Conservation (phyloP, 2,113 vertebrate species). For the Ictalurus furcatus region DNA sequence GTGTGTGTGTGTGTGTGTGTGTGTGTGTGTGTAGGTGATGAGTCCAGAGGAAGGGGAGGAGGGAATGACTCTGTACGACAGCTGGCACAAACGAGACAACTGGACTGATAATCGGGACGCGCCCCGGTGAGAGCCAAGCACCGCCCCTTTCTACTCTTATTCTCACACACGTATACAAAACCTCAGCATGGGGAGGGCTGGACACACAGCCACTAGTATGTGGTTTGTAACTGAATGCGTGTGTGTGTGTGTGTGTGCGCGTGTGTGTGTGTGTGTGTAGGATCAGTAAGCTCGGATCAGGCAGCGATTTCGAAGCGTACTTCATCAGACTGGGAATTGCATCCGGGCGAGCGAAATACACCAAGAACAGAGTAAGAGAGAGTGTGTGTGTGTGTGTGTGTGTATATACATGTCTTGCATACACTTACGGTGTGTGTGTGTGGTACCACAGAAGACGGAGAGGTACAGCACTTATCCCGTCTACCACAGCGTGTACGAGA, state of each 20-base stretch:
- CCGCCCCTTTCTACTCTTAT: neutral
- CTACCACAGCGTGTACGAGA: constrained; percentile 94
- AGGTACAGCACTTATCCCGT: constrained; percentile 90
- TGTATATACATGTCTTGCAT: neutral
- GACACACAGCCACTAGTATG: neutral
- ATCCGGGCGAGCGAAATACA: constrained; percentile 89
- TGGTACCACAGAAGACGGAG: constrained; percentile 78
- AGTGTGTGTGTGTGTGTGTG: neutral
- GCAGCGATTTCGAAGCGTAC: constrained; percentile 95
- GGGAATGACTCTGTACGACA: constrained; percentile 84
- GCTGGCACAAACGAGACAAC: constrained; percentile 92
- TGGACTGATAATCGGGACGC: constrained; percentile 74
- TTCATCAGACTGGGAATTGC: constrained; percentile 93
- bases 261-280: constrained; percentile 55
- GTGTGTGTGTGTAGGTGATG: constrained; percentile 73
- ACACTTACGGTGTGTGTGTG: constrained; percentile 4
- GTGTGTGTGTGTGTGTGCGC: neutral
- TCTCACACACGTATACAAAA: neutral
- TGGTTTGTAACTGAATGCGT: neutral
- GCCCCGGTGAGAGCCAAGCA: constrained; percentile 75
- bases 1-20: constrained; percentile 39
- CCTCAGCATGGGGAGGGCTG: neutral
- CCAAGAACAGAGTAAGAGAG: constrained; percentile 84
- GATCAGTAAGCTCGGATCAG: constrained; percentile 95
- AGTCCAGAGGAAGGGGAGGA: constrained; percentile 90